Conservation (phyloP, 2,113 vertebrate genomes). For the Connochaetes taurinus region DNA sequence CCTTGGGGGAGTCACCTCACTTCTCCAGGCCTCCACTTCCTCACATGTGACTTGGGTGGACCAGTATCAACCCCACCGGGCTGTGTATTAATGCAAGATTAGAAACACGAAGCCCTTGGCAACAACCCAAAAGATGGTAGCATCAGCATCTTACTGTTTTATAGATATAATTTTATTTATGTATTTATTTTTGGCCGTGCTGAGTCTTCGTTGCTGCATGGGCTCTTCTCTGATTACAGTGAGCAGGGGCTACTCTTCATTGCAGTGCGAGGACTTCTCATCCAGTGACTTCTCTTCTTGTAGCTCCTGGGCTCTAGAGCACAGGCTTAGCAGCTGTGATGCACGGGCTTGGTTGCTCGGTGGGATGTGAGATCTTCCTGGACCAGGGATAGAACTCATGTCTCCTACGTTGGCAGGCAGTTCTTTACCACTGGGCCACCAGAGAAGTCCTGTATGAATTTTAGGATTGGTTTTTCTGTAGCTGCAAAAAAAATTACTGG, state of each 20-base stretch:
- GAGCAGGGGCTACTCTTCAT: background rate
- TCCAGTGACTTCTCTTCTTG: background rate
- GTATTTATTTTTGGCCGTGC: background rate
- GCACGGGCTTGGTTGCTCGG: fast-evolving
- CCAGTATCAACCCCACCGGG: background rate
- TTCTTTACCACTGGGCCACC: background rate
- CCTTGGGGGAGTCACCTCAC: background rate
- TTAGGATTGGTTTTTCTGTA: background rate
- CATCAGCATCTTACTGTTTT: background rate
- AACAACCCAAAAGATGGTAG: background rate
- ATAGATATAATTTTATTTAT: background rate
- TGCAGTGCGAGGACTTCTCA: background rate
- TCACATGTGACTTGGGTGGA: background rate
- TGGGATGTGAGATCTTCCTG: background rate
- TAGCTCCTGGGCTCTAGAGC: background rate
- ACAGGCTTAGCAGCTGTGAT: background rate
- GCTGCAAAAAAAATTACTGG: background rate
- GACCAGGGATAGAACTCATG: background rate
- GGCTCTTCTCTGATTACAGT: background rate
- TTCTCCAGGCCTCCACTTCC: background rate
- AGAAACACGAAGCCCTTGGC: background rate
- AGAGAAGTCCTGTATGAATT: background rate
- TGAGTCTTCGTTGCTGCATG: background rate
- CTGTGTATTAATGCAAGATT: background rate
- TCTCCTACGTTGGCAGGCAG: background rate